Conservation (phyloP, 2,888 invertebrate genomes). For the Leptogaster cylindrica region DNA sequence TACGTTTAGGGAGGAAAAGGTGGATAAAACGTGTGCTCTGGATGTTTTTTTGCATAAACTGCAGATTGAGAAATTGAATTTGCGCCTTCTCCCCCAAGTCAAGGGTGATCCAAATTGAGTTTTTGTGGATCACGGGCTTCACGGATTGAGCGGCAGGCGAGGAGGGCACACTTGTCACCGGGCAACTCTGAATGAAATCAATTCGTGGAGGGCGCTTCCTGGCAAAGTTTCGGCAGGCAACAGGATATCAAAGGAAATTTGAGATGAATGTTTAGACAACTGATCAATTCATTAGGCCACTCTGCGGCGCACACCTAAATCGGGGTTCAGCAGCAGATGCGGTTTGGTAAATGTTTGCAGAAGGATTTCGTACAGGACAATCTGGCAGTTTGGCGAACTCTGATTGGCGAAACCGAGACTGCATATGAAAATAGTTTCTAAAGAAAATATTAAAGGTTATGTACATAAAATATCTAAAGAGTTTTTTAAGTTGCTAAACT, state of each 20-base stretch:
- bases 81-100: neutral
- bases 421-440: no score
- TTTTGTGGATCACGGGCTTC: conserved; percentile 5
- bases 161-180: conserved; percentile 19
- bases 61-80: conserved; percentile 47
- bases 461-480: no score
- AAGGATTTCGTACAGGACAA: neutral
- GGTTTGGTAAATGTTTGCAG: neutral
- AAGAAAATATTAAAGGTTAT: no score
- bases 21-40: conserved; percentile 15
- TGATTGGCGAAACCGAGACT: no score
- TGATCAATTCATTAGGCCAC: conserved; percentile 19
- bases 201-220: neutral
- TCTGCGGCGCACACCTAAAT: neutral
- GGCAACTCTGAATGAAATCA: neutral
- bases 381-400: no score
- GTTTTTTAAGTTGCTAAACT: no score
- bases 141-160: conserved; percentile 2
- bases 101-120: neutral
- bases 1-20: neutral
- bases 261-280: conserved; percentile 33
- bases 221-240: no score
- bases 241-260: conserved; percentile 18
- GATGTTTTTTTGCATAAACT: conserved; percentile 41
- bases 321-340: conserved; percentile 9